Conservation (phyloP, 2,113 vertebrate genomes). For the Dasyornis broadbenti region DNA sequence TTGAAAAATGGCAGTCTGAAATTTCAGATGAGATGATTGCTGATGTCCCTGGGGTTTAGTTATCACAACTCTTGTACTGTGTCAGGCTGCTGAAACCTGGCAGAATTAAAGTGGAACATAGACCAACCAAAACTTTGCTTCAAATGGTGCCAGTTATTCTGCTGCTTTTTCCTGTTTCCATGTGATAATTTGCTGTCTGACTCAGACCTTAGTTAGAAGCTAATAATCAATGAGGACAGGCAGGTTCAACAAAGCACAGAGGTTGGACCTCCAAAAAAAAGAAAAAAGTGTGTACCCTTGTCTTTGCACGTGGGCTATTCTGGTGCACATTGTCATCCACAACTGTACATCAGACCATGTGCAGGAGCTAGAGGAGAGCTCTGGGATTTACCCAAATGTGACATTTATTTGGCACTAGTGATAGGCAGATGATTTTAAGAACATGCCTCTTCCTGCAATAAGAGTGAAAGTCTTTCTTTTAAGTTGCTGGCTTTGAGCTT, state of each 20-base stretch:
- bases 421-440: neutral
- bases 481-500: neutral
- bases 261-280: neutral
- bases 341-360: fast-evolving
- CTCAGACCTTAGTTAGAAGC: neutral
- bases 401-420: neutral
- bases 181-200: neutral
- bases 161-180: fast-evolving
- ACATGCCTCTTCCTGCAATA: neutral
- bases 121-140: neutral
- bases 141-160: neutral
- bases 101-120: neutral
- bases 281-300: neutral
- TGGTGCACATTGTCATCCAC: neutral
- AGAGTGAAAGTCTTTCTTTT: neutral
- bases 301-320: neutral
- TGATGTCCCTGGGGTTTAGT: neutral
- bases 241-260: neutral
- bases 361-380: neutral
- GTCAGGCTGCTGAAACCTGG: neutral
- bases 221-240: neutral
- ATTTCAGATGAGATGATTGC: neutral
- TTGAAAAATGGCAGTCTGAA: neutral
- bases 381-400: neutral
- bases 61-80: neutral